phyloP scores from a whole-genome alignment of 1,140 invertebrate species.

The Pseudomyrmex cubaensis region DNA sequence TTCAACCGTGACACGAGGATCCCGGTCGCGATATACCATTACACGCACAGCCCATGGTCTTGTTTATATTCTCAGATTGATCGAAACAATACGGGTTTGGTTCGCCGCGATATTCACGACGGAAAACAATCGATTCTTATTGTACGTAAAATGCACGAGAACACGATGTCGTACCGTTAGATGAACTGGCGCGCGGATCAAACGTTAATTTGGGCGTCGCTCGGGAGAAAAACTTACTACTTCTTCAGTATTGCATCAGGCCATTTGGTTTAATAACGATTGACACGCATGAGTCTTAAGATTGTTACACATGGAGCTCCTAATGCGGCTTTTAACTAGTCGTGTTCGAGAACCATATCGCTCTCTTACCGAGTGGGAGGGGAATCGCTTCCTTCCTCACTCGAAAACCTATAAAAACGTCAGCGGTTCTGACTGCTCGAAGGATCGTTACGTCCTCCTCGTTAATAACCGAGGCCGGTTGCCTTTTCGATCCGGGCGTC shows the following conservation, averaged over 20 bases:
- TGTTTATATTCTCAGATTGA: conserved; percentile 36
- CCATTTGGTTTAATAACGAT: conserved; percentile 56
- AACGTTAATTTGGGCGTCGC: conserved; percentile 14
- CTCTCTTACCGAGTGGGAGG: conserved; percentile 18
- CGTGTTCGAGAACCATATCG: conserved; percentile 66
- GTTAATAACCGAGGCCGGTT: conserved; percentile 66
- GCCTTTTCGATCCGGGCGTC: conserved; percentile 71
- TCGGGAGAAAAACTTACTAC: conserved; percentile 26
- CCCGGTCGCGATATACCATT: conserved; percentile 29
- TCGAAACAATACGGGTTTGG: background rate
- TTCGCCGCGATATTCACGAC: background rate
- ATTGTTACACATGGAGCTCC: conserved; percentile 33
- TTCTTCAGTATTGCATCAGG: conserved; percentile 48
- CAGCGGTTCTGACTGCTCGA: conserved; percentile 68
- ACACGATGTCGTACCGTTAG: background rate
- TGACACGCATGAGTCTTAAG: conserved; percentile 56
- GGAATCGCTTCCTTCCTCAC: conserved; percentile 73
- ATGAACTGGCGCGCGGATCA: conserved; percentile 12
- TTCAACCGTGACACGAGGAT: conserved; percentile 42
- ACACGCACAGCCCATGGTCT: conserved; percentile 11
- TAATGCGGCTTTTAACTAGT: conserved; percentile 67
- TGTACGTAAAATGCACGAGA: background rate
- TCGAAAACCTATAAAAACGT: conserved; percentile 73
- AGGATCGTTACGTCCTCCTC: conserved; percentile 74
- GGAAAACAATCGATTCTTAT: background rate